phyloP scores from a whole-genome alignment of 37 sponge, comb jelly and placozoan genomes.

The Geodia barretti region DNA sequence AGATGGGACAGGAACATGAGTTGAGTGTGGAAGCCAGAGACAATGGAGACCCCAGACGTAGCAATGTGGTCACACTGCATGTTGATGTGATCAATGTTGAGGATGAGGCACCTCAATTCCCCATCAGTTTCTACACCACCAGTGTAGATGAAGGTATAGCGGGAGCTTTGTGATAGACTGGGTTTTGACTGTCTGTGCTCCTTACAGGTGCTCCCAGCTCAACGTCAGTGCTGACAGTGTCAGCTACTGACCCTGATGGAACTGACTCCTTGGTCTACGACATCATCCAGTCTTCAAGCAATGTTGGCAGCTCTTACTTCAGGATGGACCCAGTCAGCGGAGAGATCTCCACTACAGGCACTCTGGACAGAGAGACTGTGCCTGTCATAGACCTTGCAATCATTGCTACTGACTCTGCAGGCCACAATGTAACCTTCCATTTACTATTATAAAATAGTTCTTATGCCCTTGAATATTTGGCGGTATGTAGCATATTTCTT shows the following conservation, averaged over 20 bases:
- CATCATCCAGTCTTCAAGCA: neutral
- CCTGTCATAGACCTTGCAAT: slow-evolving; percentile 10
- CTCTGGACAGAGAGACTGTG: slow-evolving; percentile 33
- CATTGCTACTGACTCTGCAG: slow-evolving; percentile 15
- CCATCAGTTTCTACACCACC: slow-evolving; percentile 13
- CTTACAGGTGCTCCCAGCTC: slow-evolving; percentile 11
- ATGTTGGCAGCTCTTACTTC: slow-evolving; percentile 33
- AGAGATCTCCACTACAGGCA: slow-evolving; percentile 10
- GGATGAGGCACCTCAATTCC: slow-evolving; percentile 51
- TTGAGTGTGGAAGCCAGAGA: slow-evolving; percentile 52
- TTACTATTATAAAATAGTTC: neutral
- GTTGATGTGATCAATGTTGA: slow-evolving; percentile 31
- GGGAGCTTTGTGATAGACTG: neutral
- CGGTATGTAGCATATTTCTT: neutral
- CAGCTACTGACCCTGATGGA: slow-evolving; percentile 46
- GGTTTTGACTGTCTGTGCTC: neutral
- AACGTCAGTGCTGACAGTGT: slow-evolving; percentile 15
- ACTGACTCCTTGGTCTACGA: slow-evolving; percentile 14
- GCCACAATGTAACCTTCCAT: neutral
- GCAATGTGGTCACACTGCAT: slow-evolving; percentile 3
- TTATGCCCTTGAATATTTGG: too few species aligned
- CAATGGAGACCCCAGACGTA: slow-evolving; percentile 25
- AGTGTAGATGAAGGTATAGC: slow-evolving; percentile 44
- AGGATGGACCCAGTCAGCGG: slow-evolving; percentile 27
- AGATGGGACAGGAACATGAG: slow-evolving; percentile 5